These are phyloP conservation scores for Enchytraeus crypticus DNA, from an alignment of 2,888 invertebrate genomes.

Conservation along the genomic window DNA sequence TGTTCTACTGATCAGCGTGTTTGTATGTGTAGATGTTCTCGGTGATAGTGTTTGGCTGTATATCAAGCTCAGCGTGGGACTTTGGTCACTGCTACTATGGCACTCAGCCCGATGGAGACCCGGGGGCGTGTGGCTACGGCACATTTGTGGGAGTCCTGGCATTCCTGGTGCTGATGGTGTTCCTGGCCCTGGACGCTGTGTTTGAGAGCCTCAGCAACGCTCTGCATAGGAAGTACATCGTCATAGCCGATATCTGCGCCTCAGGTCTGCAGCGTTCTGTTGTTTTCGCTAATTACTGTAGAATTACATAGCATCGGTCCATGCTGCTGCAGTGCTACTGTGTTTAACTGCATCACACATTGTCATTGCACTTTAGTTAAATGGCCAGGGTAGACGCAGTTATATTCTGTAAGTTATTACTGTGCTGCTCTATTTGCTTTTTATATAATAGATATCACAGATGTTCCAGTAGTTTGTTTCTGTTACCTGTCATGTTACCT, in stretches of 20 bases:
- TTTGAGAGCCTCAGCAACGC: slow-evolving; percentile 96
- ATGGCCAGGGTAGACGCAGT: too few species aligned
- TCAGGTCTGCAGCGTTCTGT: slow-evolving; percentile 68
- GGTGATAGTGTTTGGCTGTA: slow-evolving; percentile 89
- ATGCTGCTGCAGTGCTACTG: too few species aligned
- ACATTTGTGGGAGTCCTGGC: slow-evolving; percentile 72
- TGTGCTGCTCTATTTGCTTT: too few species aligned
- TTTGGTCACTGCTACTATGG: slow-evolving; percentile 69
- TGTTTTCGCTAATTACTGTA: background rate
- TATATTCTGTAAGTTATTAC: too few species aligned
- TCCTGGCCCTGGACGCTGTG: slow-evolving; percentile 75
- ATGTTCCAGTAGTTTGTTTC: too few species aligned
- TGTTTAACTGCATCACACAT: too few species aligned
- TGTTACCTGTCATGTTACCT: too few species aligned
- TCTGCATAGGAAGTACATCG: slow-evolving; percentile 89
- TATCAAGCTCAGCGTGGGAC: slow-evolving; percentile 85
- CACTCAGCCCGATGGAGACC: slow-evolving; percentile 54
- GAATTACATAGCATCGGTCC: background rate
- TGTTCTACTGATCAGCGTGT: too few species aligned
- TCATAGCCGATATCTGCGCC: slow-evolving; percentile 80
- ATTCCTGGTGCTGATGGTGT: slow-evolving; percentile 69
- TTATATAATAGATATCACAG: too few species aligned
- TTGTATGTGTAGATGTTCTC: slow-evolving; percentile 73
- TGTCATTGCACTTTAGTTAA: too few species aligned
- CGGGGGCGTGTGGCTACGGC: slow-evolving; percentile 87